Evolutionary conservation across 1,140 invertebrate species (phyloP).

Genomic region (Drosophila pseudoananassae): DNA sequence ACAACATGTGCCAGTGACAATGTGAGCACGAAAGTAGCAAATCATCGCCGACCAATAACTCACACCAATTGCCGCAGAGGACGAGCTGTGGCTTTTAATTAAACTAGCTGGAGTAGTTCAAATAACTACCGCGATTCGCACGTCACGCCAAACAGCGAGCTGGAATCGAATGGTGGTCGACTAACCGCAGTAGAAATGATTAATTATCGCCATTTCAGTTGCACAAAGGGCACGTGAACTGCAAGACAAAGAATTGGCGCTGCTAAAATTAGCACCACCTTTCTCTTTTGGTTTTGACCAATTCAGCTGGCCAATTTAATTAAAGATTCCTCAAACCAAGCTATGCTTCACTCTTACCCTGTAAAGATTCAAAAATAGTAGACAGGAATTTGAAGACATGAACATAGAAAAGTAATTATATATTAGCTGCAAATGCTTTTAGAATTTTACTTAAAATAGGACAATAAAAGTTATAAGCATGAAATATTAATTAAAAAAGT

Average conservation of each 20-base stretch:
- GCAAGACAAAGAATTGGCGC: constrained; percentile 55
- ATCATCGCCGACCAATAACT: constrained; percentile 70
- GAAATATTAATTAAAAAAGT: no score
- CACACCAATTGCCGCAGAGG: constrained; percentile 59
- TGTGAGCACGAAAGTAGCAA: constrained; percentile 46
- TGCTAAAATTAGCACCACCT: constrained; percentile 53
- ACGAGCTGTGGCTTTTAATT: constrained; percentile 64
- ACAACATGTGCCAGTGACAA: constrained; percentile 53
- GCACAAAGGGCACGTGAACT: constrained; percentile 48
- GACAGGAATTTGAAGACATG: no score
- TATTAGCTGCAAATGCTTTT: no score
- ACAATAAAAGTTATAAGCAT: no score
- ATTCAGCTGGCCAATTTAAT: constrained; percentile 57
- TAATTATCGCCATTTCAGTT: constrained; percentile 72
- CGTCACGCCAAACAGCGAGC: constrained; percentile 31
- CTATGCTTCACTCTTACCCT: neutral
- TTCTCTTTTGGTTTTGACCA: neutral
- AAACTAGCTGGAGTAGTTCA: constrained; percentile 46
- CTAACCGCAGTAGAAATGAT: constrained; percentile 70
- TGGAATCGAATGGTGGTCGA: constrained; percentile 44
- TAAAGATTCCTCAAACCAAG: constrained; percentile 45
- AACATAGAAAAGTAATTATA: no score
- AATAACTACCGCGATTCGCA: constrained; percentile 59
- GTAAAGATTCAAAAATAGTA: neutral
- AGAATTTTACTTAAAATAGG: no score